Evolutionary conservation across 2,888 invertebrate genomes (phyloP), one percentile per base, ranked within the genome.

Genomic region (Platycnemis pennipes): DNA sequence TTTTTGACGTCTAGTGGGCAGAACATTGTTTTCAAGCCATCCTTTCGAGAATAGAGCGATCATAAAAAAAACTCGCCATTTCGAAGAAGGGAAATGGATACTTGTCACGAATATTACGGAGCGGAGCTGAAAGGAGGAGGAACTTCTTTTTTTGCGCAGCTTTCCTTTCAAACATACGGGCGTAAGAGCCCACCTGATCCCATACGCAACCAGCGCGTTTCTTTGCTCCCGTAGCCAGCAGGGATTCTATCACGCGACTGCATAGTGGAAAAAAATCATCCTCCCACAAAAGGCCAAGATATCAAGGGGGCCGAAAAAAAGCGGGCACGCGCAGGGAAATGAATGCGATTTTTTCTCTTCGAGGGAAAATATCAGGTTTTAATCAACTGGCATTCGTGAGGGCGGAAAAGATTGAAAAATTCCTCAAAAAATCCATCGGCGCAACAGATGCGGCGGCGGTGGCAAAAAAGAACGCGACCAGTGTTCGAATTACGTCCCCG

Each of bases 321-420:
- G 22, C 77, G 31, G 2, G 77, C 77, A 16, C 37, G 77, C 37
- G 13, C 37, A 37, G 77, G 77, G 37, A 77, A 77, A 77, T 77
- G 77, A 77, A 77, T 37, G 77, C 69, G n/a, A n/a, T n/a, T 77
- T 77, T 77, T 63, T 37, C 26, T 2, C 77, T 77, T 16, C 37
- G 37, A 37, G 77, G 77, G 37, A 77, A 77, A 77, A 77, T 77
- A 77, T 77, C 77, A 77, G 77, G 77, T 77, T 77, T 77, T 77
- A 77, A 77, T 77, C 77, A 77, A 77, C 77, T 77, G 26, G 77
- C 77, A 77, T 37, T 77, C 77, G 37, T 26, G 77, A 16, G 77
- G 31, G 77, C n/a, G 26, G 77, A 77, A 77, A 77, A 77, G 77
- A 77, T 77, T 77, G 77, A 77, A 77, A 77, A 77, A 77, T 77